Base-by-base conservation (phyloP, 1,140 invertebrate genomes). In the Elysia chlorotica region DNA sequence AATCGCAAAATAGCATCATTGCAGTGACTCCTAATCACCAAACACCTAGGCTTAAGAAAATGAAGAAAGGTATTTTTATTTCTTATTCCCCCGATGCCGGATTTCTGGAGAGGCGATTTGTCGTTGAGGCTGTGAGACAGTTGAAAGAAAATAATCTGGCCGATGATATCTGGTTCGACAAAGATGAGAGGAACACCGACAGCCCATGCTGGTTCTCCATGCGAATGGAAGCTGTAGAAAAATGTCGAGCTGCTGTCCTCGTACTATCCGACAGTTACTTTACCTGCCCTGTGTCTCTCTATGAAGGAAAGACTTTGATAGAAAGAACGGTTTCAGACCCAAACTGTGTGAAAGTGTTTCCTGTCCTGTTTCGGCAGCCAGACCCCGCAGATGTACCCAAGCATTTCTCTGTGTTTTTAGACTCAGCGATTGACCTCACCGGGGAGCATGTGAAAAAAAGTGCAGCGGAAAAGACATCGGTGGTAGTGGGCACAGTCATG, bases 81-180 rank as follows among this genome's bases (percentile, higher is more conserved):
- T 86, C 85, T 0, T 87, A 87, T 75, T 85, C 84, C 0, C 85
- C 85, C n/a, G 85, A 87, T 80, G 83, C 85, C 23, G 84, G 85
- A 6, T 87, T 82, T 76, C 28, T 83, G 17, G 85, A 87, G 70
- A 75, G 84, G 41, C 82, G 80, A 65, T 87, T 87, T 81, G 84
- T 87, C 23, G 83, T 83, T 4, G 85, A 86, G 77, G 80, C 79
- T 33, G 79, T 84, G 2, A 72, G 79, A 25, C 84, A 87, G 69
- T 69, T 87, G 30, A 87, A 87, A 61, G 85, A 86, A 71, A 86
- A 86, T 73, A 85, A 85, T 65, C 65, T 86, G 28, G 82, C 82
- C 10, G 85, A 87, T 68, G 85, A 87, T 66, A 79, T 87, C 57
- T 86, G 85, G 85, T 86, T 87, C 78, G 85, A 87, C 69, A 87